Evolutionary conservation across 2,888 invertebrate genomes (phyloP).

Genomic region (Leptinotarsa rubiginosa): DNA sequence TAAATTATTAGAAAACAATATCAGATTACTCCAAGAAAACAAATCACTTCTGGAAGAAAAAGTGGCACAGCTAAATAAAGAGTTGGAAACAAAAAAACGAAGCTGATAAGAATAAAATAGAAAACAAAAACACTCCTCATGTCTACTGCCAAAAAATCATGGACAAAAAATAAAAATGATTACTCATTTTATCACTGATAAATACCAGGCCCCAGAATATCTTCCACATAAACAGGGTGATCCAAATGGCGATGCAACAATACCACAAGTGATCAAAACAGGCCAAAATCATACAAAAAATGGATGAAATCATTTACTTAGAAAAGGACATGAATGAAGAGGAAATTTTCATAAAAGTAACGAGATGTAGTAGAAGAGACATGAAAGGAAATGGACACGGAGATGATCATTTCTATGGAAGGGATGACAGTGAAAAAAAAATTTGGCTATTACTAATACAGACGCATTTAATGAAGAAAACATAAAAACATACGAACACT

Average conservation of each 20-base stretch:
- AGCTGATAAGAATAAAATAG: too few species aligned
- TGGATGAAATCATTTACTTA: not conserved
- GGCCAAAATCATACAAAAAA: not conserved
- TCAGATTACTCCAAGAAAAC: too few species aligned
- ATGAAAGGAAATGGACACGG: not conserved
- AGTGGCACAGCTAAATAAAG: not conserved
- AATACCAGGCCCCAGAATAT: too few species aligned
- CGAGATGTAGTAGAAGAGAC: not conserved
- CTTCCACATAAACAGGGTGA: too few species aligned
- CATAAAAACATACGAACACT: slow-evolving; percentile 15
- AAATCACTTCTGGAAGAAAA: not conserved
- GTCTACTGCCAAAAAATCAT: not conserved
- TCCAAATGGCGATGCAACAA: too few species aligned
- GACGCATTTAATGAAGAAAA: slow-evolving; percentile 13
- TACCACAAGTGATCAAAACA: too few species aligned
- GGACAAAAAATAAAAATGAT: not conserved
- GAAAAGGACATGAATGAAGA: not conserved
- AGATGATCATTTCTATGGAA: not conserved
- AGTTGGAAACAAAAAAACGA: too few species aligned
- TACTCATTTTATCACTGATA: too few species aligned
- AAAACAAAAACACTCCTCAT: not conserved
- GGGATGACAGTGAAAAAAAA: not conserved
- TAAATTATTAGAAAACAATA: too few species aligned
- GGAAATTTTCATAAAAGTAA: not conserved
- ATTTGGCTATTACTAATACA: slow-evolving; percentile 19